Evolutionary conservation across 2,113 vertebrate species (phyloP).

Genomic region (Cryptoleucopteryx plumbea): DNA sequence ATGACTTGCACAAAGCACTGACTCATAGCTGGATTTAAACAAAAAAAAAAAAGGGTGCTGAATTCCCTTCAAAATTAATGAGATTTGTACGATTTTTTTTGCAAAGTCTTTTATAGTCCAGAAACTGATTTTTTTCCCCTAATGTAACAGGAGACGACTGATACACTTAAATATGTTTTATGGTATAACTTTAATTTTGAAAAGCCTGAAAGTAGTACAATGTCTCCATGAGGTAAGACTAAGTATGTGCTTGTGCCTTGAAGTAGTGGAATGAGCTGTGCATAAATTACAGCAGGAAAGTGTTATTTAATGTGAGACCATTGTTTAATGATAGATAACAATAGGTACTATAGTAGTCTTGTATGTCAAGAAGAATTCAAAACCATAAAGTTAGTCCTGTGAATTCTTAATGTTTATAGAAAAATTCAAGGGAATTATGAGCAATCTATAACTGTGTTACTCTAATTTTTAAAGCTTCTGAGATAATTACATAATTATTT

Average conservation of each 20-base stretch:
- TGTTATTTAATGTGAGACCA: background rate
- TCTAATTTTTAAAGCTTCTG: background rate
- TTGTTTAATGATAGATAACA: background rate
- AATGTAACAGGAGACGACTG: background rate
- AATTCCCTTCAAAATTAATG: background rate
- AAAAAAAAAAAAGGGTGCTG: background rate
- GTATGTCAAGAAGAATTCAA: slow-evolving; percentile 16
- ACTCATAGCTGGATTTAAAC: background rate
- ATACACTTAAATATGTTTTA: background rate
- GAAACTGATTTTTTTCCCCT: background rate
- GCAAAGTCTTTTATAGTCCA: background rate
- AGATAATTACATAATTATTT: background rate
- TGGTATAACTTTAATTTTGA: background rate
- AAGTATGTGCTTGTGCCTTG: background rate
- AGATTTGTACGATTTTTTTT: background rate
- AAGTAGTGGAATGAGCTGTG: background rate
- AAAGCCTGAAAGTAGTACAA: background rate
- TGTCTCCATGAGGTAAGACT: background rate
- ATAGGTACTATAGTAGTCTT: background rate
- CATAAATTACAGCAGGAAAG: background rate
- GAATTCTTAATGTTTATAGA: slow-evolving; percentile 24
- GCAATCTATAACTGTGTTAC: background rate
- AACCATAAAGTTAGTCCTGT: background rate
- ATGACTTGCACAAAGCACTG: slow-evolving; percentile 9
- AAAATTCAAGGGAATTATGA: background rate